phyloP scores from a whole-genome alignment of 2,113 vertebrate species.

The Platysteira castanea region DNA sequence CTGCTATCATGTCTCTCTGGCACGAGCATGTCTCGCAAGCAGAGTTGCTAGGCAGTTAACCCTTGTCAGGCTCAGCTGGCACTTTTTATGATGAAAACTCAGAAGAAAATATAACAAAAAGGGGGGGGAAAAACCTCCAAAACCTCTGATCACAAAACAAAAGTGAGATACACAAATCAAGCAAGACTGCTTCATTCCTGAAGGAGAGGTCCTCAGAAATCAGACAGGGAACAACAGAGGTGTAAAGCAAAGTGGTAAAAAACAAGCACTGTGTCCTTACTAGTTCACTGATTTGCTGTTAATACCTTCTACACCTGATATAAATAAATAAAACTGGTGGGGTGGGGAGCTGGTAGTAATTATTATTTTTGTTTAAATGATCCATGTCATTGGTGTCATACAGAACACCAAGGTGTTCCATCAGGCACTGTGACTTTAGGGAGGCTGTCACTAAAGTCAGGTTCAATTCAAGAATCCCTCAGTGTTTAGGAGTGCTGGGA shows the following conservation, averaged over 20 bases:
- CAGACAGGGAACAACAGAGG: neutral
- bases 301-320: neutral
- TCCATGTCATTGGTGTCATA: neutral
- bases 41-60: neutral
- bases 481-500: neutral
- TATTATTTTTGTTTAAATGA: neutral
- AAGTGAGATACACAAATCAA: neutral
- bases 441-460: neutral
- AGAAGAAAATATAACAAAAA: neutral
- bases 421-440: neutral
- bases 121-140: fast-evolving
- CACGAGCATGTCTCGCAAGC: neutral
- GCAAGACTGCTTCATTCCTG: neutral
- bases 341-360: neutral
- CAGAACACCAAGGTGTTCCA: neutral
- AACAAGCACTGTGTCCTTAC: neutral
- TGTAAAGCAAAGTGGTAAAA: neutral
- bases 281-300: neutral
- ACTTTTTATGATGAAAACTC: neutral
- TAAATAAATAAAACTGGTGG: neutral
- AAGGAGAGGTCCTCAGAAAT: neutral
- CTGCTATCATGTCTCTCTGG: neutral
- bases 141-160: neutral
- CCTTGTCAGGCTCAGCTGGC: neutral
- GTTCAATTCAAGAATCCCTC: neutral